Base-by-base conservation (phyloP, 2,888 invertebrate genomes). In the Tetragonula carbonaria region DNA sequence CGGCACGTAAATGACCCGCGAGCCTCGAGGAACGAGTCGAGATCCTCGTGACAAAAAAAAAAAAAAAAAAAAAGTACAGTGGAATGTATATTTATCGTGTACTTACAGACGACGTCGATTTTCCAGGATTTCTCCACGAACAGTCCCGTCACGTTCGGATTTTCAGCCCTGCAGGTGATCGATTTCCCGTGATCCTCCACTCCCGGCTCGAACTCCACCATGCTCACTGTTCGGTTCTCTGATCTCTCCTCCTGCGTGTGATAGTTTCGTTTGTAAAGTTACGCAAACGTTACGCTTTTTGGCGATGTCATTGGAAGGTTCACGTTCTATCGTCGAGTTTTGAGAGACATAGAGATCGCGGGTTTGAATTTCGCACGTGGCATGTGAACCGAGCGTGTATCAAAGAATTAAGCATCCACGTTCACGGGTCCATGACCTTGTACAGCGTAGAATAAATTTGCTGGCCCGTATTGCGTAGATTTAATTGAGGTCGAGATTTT, bases 61-160 rank as follows among this genome's bases (percentile, higher is more conserved):
- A 38, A 38, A 38, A 38, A 4, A 38, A 38, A 4, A 38, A 38
- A 8, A 45, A 45, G 8, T 8, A 45, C 38, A 51, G 50, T 68
- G 67, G 74, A 74, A 74, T 38, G 72, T 75, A 73, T 73, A 73
- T 73, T 73, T 73, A 62, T 73, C 73, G 62, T 73, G 28, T 95
- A 97, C 98, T 98, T 95, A 98, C 98, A 98, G 90, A 98, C 98
- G 92, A 98, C 98, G 95, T 97, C 97, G 94, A 98, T 97, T 94
- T 97, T 97, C 98, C 98, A 98, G 77, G 97, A 96, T 90, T 97
- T 97, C 95, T 98, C 98, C 91, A 98, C 95, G 94, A 96, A 97
- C 90, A 98, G 96, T 75, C 97, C 97, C 86, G 97, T 97, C 91
- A 98, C 97, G 95, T 97, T 97, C 86, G 98, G 98, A 96, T 98